phyloP scores from a whole-genome alignment of 2,797 vertebrate species.

The Anniella stebbinsi region DNA sequence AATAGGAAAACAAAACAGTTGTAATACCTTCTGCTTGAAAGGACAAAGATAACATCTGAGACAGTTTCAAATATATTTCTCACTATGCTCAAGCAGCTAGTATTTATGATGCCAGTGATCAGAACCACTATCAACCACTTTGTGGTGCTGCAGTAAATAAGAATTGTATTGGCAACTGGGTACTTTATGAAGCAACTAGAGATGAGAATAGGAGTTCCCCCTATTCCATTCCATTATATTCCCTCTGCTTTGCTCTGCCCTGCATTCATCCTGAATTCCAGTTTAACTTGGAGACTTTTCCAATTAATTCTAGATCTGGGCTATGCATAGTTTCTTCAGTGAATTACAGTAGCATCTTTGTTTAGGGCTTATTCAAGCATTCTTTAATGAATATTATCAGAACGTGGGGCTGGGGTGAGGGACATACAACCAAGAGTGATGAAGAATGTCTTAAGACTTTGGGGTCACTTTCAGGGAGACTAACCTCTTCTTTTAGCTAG shows the following conservation, averaged over 20 bases:
- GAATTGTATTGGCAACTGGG: neutral
- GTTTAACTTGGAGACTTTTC: neutral
- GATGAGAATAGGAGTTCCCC: too few relatives aligned
- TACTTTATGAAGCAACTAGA: neutral
- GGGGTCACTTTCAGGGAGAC: too few relatives aligned
- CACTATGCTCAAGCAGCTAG: neutral
- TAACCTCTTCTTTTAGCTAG: too few relatives aligned
- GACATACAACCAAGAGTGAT: too few relatives aligned
- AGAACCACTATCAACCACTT: neutral
- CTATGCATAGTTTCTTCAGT: too few relatives aligned
- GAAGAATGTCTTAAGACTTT: too few relatives aligned
- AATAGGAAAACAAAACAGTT: neutral
- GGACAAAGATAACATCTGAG: conserved; percentile 19
- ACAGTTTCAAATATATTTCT: neutral
- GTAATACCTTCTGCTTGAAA: neutral
- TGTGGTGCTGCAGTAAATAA: neutral
- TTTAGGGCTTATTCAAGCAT: too few relatives aligned
- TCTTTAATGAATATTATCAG: too few relatives aligned
- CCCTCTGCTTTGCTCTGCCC: neutral
- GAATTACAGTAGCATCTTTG: too few relatives aligned
- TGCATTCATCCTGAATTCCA: neutral
- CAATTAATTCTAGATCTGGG: too few relatives aligned
- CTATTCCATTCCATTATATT: neutral
- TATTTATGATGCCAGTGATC: neutral
- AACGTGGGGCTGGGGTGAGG: too few relatives aligned